Conservation (phyloP, 2,797 vertebrate genomes). For the Parotocinclus haroldoi region DNA sequence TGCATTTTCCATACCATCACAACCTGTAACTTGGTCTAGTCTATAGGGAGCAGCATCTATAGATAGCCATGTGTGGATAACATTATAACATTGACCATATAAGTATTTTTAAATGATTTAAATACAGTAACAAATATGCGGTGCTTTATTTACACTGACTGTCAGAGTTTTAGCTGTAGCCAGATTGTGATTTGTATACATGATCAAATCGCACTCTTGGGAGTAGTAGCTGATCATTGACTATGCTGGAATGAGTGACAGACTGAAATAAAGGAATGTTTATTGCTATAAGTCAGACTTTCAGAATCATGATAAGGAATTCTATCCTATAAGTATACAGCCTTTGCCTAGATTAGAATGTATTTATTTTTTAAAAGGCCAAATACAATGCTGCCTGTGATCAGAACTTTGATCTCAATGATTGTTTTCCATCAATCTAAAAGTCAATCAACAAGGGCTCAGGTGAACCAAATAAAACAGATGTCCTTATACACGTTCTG, state of each 20-base stretch:
- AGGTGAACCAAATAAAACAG: background rate
- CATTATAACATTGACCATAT: too few relatives aligned
- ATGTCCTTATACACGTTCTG: too few relatives aligned
- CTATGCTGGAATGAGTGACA: slow-evolving; percentile 22
- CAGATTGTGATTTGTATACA: slow-evolving; percentile 21
- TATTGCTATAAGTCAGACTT: slow-evolving; percentile 15
- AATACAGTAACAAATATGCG: too few relatives aligned
- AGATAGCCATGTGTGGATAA: too few relatives aligned
- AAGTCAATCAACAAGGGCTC: too few relatives aligned
- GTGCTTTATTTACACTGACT: background rate
- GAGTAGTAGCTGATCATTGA: slow-evolving; percentile 45
- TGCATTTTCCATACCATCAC: too few relatives aligned
- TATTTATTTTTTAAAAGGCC: background rate
- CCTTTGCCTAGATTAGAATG: background rate
- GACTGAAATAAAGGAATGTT: slow-evolving; percentile 13
- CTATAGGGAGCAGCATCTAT: too few relatives aligned
- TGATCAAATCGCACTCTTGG: slow-evolving; percentile 9
- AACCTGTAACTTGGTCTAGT: too few relatives aligned
- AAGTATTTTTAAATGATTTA: too few relatives aligned
- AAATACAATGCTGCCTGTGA: background rate
- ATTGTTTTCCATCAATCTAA: slow-evolving; percentile 1
- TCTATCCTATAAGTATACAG: background rate
- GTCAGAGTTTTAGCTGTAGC: slow-evolving; percentile 16
- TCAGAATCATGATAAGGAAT: background rate
- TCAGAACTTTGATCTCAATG: background rate